Evolutionary conservation across 2,888 invertebrate genomes (phyloP).

Genomic region (Lydus trimaculatus): DNA sequence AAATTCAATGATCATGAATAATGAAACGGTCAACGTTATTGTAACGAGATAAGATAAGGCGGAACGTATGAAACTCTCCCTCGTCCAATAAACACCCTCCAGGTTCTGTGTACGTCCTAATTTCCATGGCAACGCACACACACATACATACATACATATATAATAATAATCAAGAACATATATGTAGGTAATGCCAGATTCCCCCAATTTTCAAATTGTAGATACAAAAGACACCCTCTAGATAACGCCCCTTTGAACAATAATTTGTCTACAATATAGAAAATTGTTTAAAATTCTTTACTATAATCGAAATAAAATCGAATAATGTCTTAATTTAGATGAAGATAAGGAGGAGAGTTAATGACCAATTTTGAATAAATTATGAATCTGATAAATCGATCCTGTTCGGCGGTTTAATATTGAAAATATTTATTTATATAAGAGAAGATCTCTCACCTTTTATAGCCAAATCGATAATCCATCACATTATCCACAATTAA

Average conservation of each 20-base stretch:
- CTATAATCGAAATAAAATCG: too few relatives aligned
- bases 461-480: slow-evolving; percentile 21
- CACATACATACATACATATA: not conserved
- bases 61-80: slow-evolving; percentile 28
- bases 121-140: slow-evolving; percentile 34
- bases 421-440: too few relatives aligned
- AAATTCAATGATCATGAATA: slow-evolving; percentile 13
- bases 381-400: not conserved
- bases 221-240: not conserved
- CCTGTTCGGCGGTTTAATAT: not conserved
- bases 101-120: slow-evolving; percentile 38
- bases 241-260: not conserved
- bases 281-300: too few relatives aligned
- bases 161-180: not conserved
- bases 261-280: too few relatives aligned
- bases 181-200: not conserved
- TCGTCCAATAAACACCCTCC: slow-evolving; percentile 26
- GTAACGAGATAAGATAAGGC: slow-evolving; percentile 23
- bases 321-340: not conserved
- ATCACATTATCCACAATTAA: slow-evolving; percentile 21
- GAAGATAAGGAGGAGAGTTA: not conserved
- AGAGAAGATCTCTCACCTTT: slow-evolving; percentile 13
- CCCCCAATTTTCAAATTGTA: not conserved
- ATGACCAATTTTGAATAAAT: not conserved
- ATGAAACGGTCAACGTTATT: slow-evolving; percentile 19